phyloP scores from a whole-genome alignment of 2,113 vertebrate species.

The Brachyistius frenatus region DNA sequence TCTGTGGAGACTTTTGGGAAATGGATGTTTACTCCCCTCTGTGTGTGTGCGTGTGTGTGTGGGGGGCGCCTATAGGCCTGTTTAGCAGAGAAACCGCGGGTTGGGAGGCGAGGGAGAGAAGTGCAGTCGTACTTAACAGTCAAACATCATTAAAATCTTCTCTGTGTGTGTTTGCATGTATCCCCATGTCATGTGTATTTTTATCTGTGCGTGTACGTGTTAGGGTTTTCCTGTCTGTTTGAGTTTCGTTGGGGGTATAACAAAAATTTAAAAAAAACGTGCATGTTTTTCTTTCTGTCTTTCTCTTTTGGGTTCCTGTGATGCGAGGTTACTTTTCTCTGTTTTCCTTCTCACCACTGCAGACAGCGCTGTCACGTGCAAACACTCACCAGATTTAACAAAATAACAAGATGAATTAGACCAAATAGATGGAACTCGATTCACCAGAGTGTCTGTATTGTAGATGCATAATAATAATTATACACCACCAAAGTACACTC shows the following conservation, averaged over 20 bases:
- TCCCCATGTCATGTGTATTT: constrained; percentile 10
- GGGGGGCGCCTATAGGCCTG: constrained; percentile 50
- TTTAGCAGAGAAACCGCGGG: constrained; percentile 54
- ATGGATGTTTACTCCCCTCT: constrained; percentile 39
- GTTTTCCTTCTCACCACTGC: constrained; percentile 5
- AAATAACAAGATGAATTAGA: constrained; percentile 42
- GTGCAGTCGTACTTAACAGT: constrained; percentile 55
- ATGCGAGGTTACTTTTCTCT: constrained; percentile 11
- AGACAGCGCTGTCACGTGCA: constrained; percentile 26
- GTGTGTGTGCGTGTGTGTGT: constrained; percentile 25
- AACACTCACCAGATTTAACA: constrained; percentile 20
- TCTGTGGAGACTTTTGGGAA: constrained; percentile 40
- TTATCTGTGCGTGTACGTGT: background rate
- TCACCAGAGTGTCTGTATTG: constrained; percentile 20
- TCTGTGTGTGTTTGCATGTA: background rate
- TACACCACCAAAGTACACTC: constrained; percentile 20
- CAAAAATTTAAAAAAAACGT: background rate
- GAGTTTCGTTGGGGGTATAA: constrained; percentile 1
- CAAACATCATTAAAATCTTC: constrained; percentile 71
- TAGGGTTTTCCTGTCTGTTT: constrained; percentile 2
- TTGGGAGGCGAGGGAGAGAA: constrained; percentile 59
- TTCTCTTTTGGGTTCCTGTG: constrained; percentile 23
- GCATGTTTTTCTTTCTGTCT: background rate
- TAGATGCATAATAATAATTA: constrained; percentile 14
- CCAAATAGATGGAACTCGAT: constrained; percentile 32